A percentile compares a stretch with the other conserved stretches of the same genome.
Evolutionary conservation across 2,797 vertebrate species (phyloP).

Genomic region (Apodemus agrarius): DNA sequence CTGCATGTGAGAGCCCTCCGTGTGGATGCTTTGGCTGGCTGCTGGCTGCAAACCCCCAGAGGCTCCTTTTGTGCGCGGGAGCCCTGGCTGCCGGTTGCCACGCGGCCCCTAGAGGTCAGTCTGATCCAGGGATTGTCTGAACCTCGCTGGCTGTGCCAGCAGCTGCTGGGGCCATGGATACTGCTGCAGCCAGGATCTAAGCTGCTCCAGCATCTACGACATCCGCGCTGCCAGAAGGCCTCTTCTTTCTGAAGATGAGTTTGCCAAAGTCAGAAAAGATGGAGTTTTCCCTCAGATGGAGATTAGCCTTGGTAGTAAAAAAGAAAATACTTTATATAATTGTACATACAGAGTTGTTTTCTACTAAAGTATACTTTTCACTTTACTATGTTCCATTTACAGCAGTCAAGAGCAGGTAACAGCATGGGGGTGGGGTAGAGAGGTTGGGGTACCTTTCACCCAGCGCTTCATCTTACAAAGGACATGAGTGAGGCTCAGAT

Average conservation of each 20-base stretch:
- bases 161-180: background rate
- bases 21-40: conserved; percentile 16
- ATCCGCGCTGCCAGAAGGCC: background rate
- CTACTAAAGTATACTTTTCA: background rate
- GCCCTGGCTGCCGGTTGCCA: conserved; percentile 69
- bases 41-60: background rate
- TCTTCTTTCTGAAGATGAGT: background rate
- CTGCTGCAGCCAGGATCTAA: background rate
- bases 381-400: background rate
- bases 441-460: too few relatives aligned
- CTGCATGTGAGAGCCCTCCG: conserved; percentile 50
- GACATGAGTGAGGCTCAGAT: background rate
- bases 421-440: background rate
- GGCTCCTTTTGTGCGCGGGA: background rate
- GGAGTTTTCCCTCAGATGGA: background rate
- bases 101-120: conserved; percentile 87
- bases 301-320: background rate
- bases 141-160: background rate
- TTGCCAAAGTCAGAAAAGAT: background rate
- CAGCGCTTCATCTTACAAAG: background rate
- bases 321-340: background rate
- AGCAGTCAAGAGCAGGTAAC: background rate
- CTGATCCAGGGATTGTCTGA: conserved; percentile 79
- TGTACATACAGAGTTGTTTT: background rate
- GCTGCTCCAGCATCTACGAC: background rate